Evolutionary conservation across 2,797 vertebrate species (phyloP), one percentile per base, ranked within the genome.

Genomic region (Parotocinclus haroldoi): DNA sequence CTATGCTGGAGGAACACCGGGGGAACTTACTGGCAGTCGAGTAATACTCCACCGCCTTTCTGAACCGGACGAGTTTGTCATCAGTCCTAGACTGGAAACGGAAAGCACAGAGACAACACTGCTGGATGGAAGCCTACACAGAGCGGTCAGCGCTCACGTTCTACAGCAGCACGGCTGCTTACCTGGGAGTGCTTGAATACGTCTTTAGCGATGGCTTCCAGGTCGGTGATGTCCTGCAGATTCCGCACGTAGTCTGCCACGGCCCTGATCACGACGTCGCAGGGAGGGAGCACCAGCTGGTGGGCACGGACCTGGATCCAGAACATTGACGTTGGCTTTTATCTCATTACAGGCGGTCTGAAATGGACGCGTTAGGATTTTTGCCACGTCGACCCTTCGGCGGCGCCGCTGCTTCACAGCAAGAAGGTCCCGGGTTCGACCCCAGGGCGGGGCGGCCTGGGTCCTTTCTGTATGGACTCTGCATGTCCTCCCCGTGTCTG

Each of bases 161-260:
- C 9, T 1, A 36, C 4, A 58, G 54, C 12, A 50, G 50, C 10
- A 55, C 1, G 19, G 9, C 14, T 12, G 36, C 74, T 78, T 83
- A 98, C 96, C 93, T 98, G 94, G 48, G 94, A 96, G 79, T 94
- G 91, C 55, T 95, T 95, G 82, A 98, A 98, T 83, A 98, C 92
- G 85, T 98, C 93, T 86, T 92, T 93, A 69, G 94, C 91, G 71
- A 97, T 93, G 80, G 93, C 88, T 81, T 98, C 92, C 89, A 98
- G 85, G 86, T 97, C 89, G 48, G 80, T 83, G 72, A 93, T 88
- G 83, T 97, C 93, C 58, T 91, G 91, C 83, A 98, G 90, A 78
- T 89, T 92, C 57, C 92, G 92, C 71, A 98, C 94, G 7, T 97
- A 98, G 78, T 95, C 92, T 2, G 95, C 94, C 67, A 95, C 95